Evolutionary conservation across 2,888 invertebrate genomes (phyloP).

Genomic region (Sphaerophoria taeniata): DNA sequence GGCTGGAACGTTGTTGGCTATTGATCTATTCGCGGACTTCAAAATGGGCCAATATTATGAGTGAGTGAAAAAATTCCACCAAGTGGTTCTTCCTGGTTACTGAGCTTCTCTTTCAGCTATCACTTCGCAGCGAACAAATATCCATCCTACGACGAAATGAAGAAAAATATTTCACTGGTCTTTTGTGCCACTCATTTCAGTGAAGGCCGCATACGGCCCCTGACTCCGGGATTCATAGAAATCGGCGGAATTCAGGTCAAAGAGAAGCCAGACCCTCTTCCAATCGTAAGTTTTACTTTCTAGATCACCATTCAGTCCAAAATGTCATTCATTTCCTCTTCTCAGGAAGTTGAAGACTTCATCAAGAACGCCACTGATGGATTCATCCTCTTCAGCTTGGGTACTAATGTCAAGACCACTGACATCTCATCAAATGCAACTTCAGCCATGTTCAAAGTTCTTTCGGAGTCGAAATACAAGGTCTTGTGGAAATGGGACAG

Average conservation of each 20-base stretch:
- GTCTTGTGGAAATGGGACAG: slow-evolving; percentile 87
- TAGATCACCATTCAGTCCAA: background rate
- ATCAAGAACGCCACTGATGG: slow-evolving; percentile 79
- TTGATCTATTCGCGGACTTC: slow-evolving; percentile 32
- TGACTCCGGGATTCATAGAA: slow-evolving; percentile 79
- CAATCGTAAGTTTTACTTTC: slow-evolving; percentile 62
- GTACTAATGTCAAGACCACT: slow-evolving; percentile 77
- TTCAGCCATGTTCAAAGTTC: slow-evolving; percentile 84
- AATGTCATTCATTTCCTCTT: background rate
- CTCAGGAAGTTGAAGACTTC: slow-evolving; percentile 76
- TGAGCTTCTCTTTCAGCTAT: slow-evolving; percentile 44
- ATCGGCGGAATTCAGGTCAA: slow-evolving; percentile 81
- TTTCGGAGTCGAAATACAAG: slow-evolving; percentile 84
- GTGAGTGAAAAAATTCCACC: slow-evolving; percentile 27
- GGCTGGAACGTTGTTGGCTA: background rate
- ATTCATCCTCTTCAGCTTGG: slow-evolving; percentile 79
- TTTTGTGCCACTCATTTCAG: slow-evolving; percentile 79
- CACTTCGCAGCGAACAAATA: slow-evolving; percentile 76
- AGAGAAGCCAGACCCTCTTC: slow-evolving; percentile 72
- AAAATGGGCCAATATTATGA: slow-evolving; percentile 59
- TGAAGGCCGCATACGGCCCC: slow-evolving; percentile 78
- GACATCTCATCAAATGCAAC: slow-evolving; percentile 83
- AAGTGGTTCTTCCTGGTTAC: background rate
- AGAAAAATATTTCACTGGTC: slow-evolving; percentile 77
- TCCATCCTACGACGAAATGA: slow-evolving; percentile 76